phyloP scores from a whole-genome alignment of 2,113 vertebrate genomes.

The Callospermophilus lateralis region DNA sequence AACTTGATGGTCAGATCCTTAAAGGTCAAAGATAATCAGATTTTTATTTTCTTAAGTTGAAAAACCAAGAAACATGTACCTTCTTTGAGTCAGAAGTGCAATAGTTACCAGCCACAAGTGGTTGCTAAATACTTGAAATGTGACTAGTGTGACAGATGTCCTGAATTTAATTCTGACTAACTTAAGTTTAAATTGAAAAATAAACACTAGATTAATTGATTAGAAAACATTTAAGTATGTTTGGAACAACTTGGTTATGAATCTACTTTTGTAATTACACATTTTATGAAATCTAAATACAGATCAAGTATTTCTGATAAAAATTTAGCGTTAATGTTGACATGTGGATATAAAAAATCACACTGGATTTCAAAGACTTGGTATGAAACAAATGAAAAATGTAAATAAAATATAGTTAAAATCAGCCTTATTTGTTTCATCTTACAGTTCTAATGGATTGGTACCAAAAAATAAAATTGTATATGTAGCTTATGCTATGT shows the following conservation, averaged over 20 bases:
- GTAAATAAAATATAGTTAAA: not conserved
- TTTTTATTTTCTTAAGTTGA: not conserved
- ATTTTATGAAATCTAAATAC: too few species aligned
- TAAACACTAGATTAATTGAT: not conserved
- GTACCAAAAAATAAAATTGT: not conserved
- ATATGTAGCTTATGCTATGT: not conserved
- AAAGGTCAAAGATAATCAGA: not conserved
- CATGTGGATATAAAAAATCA: not conserved
- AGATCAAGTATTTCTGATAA: not conserved
- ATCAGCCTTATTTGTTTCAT: not conserved
- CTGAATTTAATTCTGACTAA: not conserved
- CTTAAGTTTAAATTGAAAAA: not conserved
- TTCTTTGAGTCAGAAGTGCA: not conserved
- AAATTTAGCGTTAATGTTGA: not conserved
- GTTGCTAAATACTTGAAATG: not conserved
- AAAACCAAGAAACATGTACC: not conserved
- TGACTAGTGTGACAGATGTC: not conserved
- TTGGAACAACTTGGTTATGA: not conserved
- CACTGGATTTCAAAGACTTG: not conserved
- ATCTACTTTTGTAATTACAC: too few species aligned
- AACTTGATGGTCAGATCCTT: not conserved
- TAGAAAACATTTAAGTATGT: constrained; percentile 4
- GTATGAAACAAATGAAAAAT: not conserved
- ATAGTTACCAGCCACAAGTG: too few species aligned
- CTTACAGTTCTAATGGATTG: not conserved